Conservation (phyloP, 2,888 invertebrate genomes). For the Incurvaria masculella region DNA sequence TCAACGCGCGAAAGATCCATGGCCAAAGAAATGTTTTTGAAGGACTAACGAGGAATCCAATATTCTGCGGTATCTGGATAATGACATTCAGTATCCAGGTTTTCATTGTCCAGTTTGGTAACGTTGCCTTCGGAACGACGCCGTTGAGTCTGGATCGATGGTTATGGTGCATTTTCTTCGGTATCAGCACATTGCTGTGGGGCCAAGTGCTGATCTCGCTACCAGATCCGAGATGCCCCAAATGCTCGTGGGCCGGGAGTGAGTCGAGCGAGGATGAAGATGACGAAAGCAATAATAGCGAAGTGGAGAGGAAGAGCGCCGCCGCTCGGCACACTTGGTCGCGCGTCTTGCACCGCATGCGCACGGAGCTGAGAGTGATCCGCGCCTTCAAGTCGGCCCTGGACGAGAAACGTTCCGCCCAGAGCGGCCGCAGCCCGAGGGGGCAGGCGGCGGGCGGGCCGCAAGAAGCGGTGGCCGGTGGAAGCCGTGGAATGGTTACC, state of each 20-base stretch:
- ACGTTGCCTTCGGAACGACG: slow-evolving; percentile 75
- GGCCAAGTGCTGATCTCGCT: slow-evolving; percentile 79
- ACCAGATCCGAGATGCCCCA: slow-evolving; percentile 76
- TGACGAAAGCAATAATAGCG: slow-evolving; percentile 64
- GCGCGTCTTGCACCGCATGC: slow-evolving; percentile 83
- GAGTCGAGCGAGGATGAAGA: slow-evolving; percentile 70
- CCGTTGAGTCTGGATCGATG: slow-evolving; percentile 75
- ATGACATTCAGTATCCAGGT: slow-evolving; percentile 73
- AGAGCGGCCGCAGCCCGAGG: slow-evolving; percentile 85
- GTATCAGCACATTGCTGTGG: slow-evolving; percentile 77
- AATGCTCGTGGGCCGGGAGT: slow-evolving; percentile 66
- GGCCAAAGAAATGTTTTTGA: slow-evolving; percentile 84
- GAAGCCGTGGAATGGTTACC: too few species aligned
- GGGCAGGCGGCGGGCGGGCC: slow-evolving; percentile 57
- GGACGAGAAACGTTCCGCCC: slow-evolving; percentile 93
- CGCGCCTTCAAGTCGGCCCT: slow-evolving; percentile 93
- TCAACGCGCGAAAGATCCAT: slow-evolving; percentile 87
- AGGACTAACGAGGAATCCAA: slow-evolving; percentile 79
- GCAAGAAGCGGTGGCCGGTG: too few species aligned
- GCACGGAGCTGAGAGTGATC: slow-evolving; percentile 93
- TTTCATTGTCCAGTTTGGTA: slow-evolving; percentile 77
- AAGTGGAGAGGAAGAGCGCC: slow-evolving; percentile 71
- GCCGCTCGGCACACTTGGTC: slow-evolving; percentile 96
- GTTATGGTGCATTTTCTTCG: slow-evolving; percentile 84
- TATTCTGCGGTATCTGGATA: slow-evolving; percentile 83